Evolutionary conservation across 2,113 vertebrate genomes (phyloP).

Genomic region (Pseudorectes ferrugineus): DNA sequence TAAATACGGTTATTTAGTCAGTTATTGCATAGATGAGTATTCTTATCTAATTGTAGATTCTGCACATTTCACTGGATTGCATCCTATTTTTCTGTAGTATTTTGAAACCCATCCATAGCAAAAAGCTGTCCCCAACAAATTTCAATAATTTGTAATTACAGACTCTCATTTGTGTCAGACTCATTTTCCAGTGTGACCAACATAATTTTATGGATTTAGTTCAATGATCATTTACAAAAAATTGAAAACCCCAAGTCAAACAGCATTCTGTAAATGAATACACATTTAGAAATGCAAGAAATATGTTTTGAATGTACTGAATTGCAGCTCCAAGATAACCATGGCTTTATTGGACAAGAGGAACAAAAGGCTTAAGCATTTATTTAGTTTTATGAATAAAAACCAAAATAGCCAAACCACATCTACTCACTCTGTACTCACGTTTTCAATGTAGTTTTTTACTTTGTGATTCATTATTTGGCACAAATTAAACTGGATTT

Average conservation of each 20-base stretch:
- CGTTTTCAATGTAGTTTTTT: not conserved
- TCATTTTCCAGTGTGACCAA: not conserved
- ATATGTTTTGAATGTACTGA: not conserved
- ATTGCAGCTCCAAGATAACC: not conserved
- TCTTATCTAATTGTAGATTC: not conserved
- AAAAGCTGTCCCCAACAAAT: not conserved
- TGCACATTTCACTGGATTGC: not conserved
- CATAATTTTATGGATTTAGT: not conserved
- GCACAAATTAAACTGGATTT: not conserved
- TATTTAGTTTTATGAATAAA: not conserved
- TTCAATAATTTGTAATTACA: not conserved
- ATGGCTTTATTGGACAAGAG: not conserved
- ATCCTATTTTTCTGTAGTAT: not conserved
- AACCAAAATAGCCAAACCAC: accelerated
- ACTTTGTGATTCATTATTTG: not conserved
- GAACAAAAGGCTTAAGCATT: not conserved
- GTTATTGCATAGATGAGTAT: not conserved
- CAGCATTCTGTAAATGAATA: not conserved
- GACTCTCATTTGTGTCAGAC: not conserved
- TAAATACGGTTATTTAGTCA: not conserved
- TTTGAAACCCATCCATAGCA: not conserved
- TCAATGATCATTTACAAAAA: not conserved
- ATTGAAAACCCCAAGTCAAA: not conserved
- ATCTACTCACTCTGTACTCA: not conserved
- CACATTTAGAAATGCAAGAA: not conserved